Evolutionary conservation across 2,797 vertebrate species (phyloP).

Genomic region (Gambelia wislizenii): DNA sequence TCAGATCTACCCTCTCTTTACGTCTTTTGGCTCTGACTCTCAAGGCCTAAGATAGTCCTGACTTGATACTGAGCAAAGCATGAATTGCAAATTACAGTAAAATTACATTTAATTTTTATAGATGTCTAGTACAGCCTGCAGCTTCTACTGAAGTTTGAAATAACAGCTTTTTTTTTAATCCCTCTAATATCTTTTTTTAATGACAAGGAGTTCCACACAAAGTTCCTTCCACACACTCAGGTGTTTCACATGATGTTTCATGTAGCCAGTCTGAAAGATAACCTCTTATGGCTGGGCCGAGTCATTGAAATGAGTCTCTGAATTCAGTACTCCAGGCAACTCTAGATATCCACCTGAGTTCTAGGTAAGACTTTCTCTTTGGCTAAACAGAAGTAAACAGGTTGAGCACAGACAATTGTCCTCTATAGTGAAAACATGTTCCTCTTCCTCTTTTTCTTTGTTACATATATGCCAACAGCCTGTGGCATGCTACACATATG

Average conservation of each 20-base stretch:
- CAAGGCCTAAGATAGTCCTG: too few species aligned
- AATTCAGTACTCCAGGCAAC: not conserved
- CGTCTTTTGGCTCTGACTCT: too few species aligned
- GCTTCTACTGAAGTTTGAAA: not conserved
- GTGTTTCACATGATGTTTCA: not conserved
- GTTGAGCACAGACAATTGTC: not conserved
- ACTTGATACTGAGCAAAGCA: not conserved
- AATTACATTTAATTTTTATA: not conserved
- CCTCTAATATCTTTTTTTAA: not conserved
- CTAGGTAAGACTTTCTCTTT: not conserved
- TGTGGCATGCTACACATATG: too few species aligned
- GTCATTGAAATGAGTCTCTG: not conserved
- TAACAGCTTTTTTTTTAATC: not conserved
- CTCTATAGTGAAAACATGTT: not conserved
- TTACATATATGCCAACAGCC: not conserved
- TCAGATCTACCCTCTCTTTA: too few species aligned
- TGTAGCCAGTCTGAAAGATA: not conserved
- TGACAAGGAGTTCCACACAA: not conserved
- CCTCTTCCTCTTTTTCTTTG: not conserved
- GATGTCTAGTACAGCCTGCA: not conserved
- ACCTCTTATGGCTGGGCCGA: not conserved
- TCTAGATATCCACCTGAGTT: not conserved
- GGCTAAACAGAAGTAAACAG: not conserved
- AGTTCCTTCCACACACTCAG: not conserved
- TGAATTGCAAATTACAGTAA: not conserved